phyloP scores from a whole-genome alignment of 2,797 vertebrate species.

The Gadopsis marmoratus region DNA sequence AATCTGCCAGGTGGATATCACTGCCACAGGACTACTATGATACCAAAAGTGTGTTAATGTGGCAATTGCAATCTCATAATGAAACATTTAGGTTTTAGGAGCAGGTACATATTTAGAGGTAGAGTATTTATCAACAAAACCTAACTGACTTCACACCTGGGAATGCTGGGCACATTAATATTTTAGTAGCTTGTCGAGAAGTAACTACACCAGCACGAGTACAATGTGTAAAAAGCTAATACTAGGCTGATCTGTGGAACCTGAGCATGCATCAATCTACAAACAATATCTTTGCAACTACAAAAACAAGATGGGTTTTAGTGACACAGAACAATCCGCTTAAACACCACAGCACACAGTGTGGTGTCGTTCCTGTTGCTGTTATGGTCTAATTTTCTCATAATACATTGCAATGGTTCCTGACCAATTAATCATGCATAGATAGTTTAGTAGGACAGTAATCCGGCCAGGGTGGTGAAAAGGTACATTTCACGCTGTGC shows the following conservation, averaged over 20 bases:
- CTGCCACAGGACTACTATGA: background rate
- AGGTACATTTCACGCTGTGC: slow-evolving; percentile 76
- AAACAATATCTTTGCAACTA: slow-evolving; percentile 7
- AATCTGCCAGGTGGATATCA: slow-evolving; percentile 19
- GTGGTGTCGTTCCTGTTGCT: slow-evolving; percentile 25
- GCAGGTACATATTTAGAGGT: background rate
- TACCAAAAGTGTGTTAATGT: background rate
- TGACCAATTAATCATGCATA: slow-evolving; percentile 76
- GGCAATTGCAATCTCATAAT: background rate
- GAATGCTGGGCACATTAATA: background rate
- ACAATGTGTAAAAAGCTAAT: slow-evolving; percentile 5
- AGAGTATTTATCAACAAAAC: background rate
- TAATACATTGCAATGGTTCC: slow-evolving; percentile 59
- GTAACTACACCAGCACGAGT: background rate
- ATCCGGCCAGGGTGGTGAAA: slow-evolving; percentile 71
- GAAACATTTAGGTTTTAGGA: background rate
- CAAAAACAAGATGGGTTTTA: slow-evolving; percentile 3
- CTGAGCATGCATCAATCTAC: background rate
- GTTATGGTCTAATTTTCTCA: slow-evolving; percentile 57
- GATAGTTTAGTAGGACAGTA: slow-evolving; percentile 73
- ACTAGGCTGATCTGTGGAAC: background rate
- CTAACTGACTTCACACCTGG: background rate
- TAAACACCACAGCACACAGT: slow-evolving; percentile 25
- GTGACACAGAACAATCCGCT: slow-evolving; percentile 13
- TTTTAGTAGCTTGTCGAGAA: background rate